A percentile compares a stretch with the other conserved stretches of the same genome.
phyloP scores from a whole-genome alignment of 2,797 vertebrate species.

The Carapus acus region DNA sequence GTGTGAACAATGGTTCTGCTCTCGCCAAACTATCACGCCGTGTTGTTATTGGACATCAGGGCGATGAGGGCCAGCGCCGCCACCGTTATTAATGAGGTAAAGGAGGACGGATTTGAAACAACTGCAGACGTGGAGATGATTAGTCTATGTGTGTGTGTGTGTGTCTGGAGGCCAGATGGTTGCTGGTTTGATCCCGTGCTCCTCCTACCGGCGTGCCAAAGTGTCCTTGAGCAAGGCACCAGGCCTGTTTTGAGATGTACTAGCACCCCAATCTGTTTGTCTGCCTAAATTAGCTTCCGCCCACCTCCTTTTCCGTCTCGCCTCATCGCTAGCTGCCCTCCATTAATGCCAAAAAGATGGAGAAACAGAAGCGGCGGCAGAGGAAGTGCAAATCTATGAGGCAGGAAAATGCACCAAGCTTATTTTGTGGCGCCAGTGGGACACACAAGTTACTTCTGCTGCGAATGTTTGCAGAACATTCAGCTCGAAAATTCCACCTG shows the following conservation, averaged over 20 bases:
- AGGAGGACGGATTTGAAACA: conserved; percentile 6
- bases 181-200: too few species aligned
- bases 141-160: too few species aligned
- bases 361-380: neutral
- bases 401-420: neutral
- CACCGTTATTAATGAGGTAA: conserved; percentile 6
- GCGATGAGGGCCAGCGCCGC: conserved; percentile 1
- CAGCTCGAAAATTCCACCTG: neutral
- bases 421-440: neutral
- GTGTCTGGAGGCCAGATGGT: too few species aligned
- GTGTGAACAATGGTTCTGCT: conserved; percentile 6
- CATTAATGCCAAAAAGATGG: neutral
- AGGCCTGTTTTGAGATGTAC: too few species aligned
- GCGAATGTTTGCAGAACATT: neutral
- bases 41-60: conserved; percentile 24
- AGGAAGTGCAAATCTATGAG: too few species aligned
- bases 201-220: too few species aligned
- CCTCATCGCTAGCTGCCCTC: too few species aligned
- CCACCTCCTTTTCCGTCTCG: too few species aligned
- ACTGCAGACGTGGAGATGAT: too few species aligned
- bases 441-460: neutral
- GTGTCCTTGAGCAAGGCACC: too few species aligned
- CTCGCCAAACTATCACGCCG: conserved; percentile 25
- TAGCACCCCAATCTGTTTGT: too few species aligned
- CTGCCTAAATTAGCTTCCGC: too few species aligned